phyloP scores from a whole-genome alignment of 2,113 vertebrate genomes.

The Rhinichthys klamathensis region DNA sequence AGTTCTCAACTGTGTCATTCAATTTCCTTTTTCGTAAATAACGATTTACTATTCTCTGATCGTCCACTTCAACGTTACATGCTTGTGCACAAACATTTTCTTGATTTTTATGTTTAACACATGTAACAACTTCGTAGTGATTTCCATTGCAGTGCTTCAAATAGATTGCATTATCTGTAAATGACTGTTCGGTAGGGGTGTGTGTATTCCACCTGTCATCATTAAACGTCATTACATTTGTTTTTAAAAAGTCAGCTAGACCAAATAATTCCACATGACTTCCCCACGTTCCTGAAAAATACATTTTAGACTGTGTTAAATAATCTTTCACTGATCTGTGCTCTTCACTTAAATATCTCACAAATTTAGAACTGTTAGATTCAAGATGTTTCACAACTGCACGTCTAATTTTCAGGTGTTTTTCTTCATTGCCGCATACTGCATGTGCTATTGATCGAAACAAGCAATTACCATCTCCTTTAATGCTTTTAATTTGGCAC shows the following conservation, averaged over 20 bases:
- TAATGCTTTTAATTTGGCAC: conserved; percentile 14
- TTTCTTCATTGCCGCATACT: conserved; percentile 26
- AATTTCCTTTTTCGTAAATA: no score
- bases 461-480: conserved; percentile 51
- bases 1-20: no score
- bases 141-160: conserved; percentile 6
- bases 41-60: not conserved
- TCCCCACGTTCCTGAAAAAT: not conserved
- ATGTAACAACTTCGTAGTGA: conserved; percentile 1
- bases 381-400: conserved; percentile 5
- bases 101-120: not conserved
- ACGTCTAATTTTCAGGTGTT: conserved; percentile 36
- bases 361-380: not conserved
- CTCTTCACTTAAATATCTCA: not conserved
- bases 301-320: conserved; percentile 1
- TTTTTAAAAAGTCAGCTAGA: not conserved
- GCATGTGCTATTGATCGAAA: conserved; percentile 33
- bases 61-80: not conserved
- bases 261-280: not conserved
- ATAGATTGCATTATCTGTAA: not conserved
- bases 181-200: not conserved
- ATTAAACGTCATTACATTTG: not conserved
- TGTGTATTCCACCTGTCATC: not conserved
- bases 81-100: conserved; percentile 1
- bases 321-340: not conserved